Percentiles rank a stretch among this genome's conserved stretches.
Conservation (phyloP, 2,888 invertebrate genomes). For the Mesodorylaimus sp. region DNA sequence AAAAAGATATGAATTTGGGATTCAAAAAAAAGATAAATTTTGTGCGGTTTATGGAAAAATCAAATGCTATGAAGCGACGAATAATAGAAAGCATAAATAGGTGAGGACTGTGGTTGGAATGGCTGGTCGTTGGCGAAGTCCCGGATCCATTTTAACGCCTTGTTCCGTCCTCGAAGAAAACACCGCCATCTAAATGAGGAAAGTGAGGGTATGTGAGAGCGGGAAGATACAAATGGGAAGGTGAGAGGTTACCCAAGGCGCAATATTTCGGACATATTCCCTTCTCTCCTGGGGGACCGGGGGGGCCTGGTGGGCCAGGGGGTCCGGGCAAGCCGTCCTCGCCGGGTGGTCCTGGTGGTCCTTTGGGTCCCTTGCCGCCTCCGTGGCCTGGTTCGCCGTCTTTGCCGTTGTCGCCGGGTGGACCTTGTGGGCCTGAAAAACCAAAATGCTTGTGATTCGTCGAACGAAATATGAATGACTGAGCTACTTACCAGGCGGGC, state of each 20-base stretch:
- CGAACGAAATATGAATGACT: too few species aligned
- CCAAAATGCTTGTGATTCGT: too few species aligned
- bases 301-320: conserved; percentile 18
- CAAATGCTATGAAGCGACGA: too few species aligned
- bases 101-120: too few species aligned
- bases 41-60: too few species aligned
- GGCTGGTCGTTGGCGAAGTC: too few species aligned
- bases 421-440: conserved; percentile 7
- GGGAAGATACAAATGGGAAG: not conserved
- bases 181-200: conserved; percentile 4
- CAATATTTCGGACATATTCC: conserved; percentile 16
- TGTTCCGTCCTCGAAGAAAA: conserved; percentile 6
- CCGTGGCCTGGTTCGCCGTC: conserved; percentile 15
- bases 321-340: conserved; percentile 22
- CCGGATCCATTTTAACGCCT: not conserved
- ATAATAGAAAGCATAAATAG: too few species aligned
- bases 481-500: too few species aligned
- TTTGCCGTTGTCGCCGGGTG: conserved; percentile 15
- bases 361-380: conserved; percentile 8
- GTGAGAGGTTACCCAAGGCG: conserved; percentile 8
- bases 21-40: too few species aligned
- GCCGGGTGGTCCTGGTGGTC: conserved; percentile 15
- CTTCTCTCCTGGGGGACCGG: conserved; percentile 19
- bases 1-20: too few species aligned
- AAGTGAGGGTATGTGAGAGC: conserved; percentile 13